These are phyloP conservation scores for Drosophila recens DNA, from an alignment of 2,888 invertebrate species.

Conservation along the genomic window DNA sequence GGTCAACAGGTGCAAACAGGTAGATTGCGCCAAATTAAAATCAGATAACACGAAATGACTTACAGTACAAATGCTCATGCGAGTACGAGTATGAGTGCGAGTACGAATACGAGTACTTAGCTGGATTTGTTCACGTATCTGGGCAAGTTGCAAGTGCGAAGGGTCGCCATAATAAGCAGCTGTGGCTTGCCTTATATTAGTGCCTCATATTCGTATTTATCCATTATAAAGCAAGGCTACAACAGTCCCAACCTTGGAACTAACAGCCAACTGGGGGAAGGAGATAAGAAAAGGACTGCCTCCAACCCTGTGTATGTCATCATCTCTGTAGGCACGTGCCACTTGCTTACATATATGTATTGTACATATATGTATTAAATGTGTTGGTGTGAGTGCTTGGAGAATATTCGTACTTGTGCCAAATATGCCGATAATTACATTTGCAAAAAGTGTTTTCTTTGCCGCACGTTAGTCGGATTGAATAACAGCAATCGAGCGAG, in stretches of 20 bases:
- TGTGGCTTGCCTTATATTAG: constrained; percentile 48
- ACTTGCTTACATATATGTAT: constrained; percentile 37
- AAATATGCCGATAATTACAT: constrained; percentile 80
- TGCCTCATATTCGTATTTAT: constrained; percentile 25
- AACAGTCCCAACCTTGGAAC: constrained; percentile 33
- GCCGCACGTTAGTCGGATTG: constrained; percentile 15
- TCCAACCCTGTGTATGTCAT: constrained; percentile 41
- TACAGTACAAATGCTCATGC: constrained; percentile 32
- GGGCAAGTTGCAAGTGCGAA: constrained; percentile 12
- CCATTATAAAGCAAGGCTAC: constrained; percentile 29
- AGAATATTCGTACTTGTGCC: constrained; percentile 41
- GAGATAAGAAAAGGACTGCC: constrained; percentile 2
- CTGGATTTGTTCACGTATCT: constrained; percentile 7
- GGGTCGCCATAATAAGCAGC: constrained; percentile 43
- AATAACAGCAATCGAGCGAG: constrained; percentile 25
- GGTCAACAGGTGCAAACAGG: constrained; percentile 79
- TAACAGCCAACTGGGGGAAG: constrained; percentile 15
- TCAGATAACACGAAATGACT: constrained; percentile 78
- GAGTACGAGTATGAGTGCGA: constrained; percentile 5
- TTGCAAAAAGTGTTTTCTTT: constrained; percentile 59
- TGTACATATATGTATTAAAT: constrained; percentile 1
- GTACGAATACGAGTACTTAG: constrained; percentile 23
- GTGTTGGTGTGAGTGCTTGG: constrained; percentile 13
- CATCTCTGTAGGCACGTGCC: constrained; percentile 63
- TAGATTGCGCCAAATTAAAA: constrained; percentile 79